Evolutionary conservation across 2,797 vertebrate species (phyloP), one percentile per base, ranked within the genome.

Genomic region (Molossus molossus): DNA sequence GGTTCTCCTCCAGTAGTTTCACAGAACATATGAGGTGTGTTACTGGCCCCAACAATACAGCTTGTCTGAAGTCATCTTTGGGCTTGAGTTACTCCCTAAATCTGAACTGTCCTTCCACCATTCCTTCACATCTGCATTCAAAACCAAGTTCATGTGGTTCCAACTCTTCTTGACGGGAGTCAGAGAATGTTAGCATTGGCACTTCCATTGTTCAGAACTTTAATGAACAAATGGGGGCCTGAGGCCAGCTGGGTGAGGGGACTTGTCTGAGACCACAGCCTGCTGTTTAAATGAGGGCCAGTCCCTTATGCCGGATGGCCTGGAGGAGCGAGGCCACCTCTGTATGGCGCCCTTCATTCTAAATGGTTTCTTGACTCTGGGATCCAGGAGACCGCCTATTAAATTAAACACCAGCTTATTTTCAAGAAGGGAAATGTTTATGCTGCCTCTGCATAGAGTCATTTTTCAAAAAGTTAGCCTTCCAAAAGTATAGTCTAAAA

Each of bases 351-450:
- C 37, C 67, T 70, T 29, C 4, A 13, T 60, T 64, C 84, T 75
- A 55, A 90, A 53, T 11, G 77, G 20, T 69, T 86, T 20, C 65
- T 65, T 62, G 62, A 73, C 67, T 81, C 91, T 50, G 53, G 27
- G 76, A 91, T 48, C 40, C n/a, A 69, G 50, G 37, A 9, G 48
- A n/a, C 40, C 37, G 45, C 64, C 70, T 64, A 20, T 72, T 20
- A 50, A 76, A 58, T 33, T 58, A 60, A 94, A 65, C 25, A 55
- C 23, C 53, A 77, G 48, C 70, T 95, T 94, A 80, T 76, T 94
- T 88, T 96, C 76, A 67, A 84, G 60, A 96, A 94, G 73, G 80
- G 72, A 95, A 95, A 62, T 76, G 64, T 94, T 95, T 65, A 76
- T 76, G n/a, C 87, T 94, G 90, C 83, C 60, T 69, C 76, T 90